These are phyloP conservation scores for Psilanteris sp. DNA, from an alignment of 1,140 invertebrate species.

Conservation along the genomic window DNA sequence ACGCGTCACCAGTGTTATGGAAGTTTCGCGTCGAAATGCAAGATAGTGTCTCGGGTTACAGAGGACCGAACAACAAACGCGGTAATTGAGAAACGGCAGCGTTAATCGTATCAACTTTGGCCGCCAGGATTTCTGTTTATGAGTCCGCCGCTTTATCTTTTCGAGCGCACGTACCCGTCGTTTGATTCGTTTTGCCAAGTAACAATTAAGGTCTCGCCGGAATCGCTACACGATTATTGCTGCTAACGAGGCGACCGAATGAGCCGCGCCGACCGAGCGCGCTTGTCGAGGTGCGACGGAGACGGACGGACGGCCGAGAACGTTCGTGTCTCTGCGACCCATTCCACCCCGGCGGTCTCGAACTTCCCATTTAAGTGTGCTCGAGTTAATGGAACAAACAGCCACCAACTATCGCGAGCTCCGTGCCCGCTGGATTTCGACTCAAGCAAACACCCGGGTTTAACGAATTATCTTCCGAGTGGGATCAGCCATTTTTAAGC, in stretches of 20 bases:
- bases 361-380: slow-evolving; percentile 51
- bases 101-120: slow-evolving; percentile 2
- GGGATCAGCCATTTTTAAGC: slow-evolving; percentile 27
- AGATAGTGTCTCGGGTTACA: not conserved
- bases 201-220: slow-evolving; percentile 38
- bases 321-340: slow-evolving; percentile 13
- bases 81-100: slow-evolving; percentile 1
- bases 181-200: slow-evolving; percentile 53
- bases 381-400: slow-evolving; percentile 64
- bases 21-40: slow-evolving; percentile 9
- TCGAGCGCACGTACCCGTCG: slow-evolving; percentile 14
- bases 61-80: not conserved
- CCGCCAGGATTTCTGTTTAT: not conserved
- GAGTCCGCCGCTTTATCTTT: not conserved
- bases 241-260: slow-evolving; percentile 36
- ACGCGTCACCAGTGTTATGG: not conserved
- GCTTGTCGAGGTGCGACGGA: slow-evolving; percentile 4
- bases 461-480: slow-evolving; percentile 28
- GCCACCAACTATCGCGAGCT: slow-evolving; percentile 41
- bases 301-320: not conserved
- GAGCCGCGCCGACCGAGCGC: slow-evolving; percentile 23
- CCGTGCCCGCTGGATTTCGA: slow-evolving; percentile 38
- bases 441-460: slow-evolving; percentile 28
- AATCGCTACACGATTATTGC: slow-evolving; percentile 42
- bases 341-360: slow-evolving; percentile 16